These are phyloP conservation scores for Pterostichus madidus DNA, from an alignment of 2,888 invertebrate genomes.

Conservation along the genomic window DNA sequence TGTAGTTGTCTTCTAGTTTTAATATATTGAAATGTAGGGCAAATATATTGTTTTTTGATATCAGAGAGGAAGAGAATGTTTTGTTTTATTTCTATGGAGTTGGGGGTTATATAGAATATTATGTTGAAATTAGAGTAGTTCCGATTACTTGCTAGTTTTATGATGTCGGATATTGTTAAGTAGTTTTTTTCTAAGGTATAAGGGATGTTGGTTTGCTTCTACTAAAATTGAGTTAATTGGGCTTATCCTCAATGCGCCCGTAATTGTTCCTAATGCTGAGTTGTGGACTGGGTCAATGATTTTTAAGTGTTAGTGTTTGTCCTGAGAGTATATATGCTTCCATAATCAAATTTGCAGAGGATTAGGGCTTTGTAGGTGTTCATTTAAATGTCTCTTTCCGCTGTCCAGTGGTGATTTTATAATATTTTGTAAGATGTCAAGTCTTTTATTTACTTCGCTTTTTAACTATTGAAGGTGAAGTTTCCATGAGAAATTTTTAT, in stretches of 20 bases:
- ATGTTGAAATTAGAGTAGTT: neutral
- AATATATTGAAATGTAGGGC: neutral
- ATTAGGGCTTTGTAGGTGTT: conserved; percentile 1
- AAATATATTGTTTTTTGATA: neutral
- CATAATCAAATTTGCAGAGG: conserved; percentile 1
- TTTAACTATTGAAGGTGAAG: conserved; percentile 2
- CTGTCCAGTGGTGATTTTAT: conserved; percentile 14
- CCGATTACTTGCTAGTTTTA: neutral
- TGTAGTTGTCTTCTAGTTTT: neutral
- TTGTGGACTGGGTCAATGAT: conserved; percentile 1
- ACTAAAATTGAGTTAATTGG: conserved; percentile 7
- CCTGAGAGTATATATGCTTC: conserved; percentile 1
- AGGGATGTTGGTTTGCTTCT: conserved; percentile 13
- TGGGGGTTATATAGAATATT: neutral
- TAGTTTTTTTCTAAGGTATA: neutral
- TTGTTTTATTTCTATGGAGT: neutral
- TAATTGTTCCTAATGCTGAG: neutral
- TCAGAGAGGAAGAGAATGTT: neutral
- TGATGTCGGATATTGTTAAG: neutral
- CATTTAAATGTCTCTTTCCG: neutral
- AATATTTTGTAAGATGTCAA: conserved; percentile 34
- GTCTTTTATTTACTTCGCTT: too few relatives aligned
- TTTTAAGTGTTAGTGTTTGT: neutral
- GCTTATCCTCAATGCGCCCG: conserved; percentile 28
- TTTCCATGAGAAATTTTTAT: conserved; percentile 3